Evolutionary conservation across 2,113 vertebrate species (phyloP).

Genomic region (Nothoprocta pentlandii): DNA sequence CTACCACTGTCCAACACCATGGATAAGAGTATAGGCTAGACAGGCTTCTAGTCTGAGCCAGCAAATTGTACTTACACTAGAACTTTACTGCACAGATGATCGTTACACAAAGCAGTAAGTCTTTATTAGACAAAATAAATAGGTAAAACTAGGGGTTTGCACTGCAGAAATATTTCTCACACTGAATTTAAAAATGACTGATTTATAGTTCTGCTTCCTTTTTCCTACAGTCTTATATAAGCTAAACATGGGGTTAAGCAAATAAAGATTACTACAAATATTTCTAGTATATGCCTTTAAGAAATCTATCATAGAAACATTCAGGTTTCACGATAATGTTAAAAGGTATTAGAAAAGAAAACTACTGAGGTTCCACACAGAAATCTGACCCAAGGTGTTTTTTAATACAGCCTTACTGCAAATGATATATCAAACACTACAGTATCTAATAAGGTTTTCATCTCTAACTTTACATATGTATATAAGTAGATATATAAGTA

Average conservation of each 20-base stretch:
- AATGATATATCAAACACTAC: not conserved
- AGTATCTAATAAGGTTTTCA: not conserved
- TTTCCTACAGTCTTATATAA: not conserved
- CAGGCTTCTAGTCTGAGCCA: not conserved
- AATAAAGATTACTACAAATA: not conserved
- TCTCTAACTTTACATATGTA: not conserved
- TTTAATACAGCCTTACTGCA: not conserved
- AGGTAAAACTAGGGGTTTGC: not conserved
- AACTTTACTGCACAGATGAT: not conserved
- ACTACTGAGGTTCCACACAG: not conserved
- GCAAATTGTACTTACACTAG: not conserved
- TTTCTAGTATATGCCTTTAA: not conserved
- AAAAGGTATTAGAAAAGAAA: not conserved
- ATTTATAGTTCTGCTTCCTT: not conserved
- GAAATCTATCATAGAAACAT: not conserved
- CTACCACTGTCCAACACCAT: not conserved
- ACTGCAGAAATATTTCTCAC: not conserved
- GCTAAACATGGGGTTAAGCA: not conserved
- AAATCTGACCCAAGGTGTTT: not conserved
- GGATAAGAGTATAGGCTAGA: not conserved
- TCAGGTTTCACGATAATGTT: not conserved
- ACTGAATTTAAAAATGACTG: not conserved
- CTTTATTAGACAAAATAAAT: not conserved
- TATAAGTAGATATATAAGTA: not conserved
- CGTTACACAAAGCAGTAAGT: not conserved